Percentiles rank a stretch among this genome's conserved stretches.
These are phyloP conservation scores for Agrochola circellaris DNA, from an alignment of 2,888 invertebrate species.

Conservation along the genomic window DNA sequence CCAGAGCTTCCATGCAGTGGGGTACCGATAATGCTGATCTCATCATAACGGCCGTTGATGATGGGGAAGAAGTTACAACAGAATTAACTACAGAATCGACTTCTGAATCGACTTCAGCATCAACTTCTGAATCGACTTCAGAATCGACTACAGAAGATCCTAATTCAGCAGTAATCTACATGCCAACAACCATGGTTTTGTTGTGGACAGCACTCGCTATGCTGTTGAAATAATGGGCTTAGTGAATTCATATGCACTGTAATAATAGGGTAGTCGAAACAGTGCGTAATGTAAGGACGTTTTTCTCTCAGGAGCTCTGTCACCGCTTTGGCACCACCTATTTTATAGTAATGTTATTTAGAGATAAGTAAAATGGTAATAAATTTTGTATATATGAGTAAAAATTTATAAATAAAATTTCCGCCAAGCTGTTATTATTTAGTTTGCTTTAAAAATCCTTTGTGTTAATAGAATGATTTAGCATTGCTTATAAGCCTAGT, in stretches of 20 bases:
- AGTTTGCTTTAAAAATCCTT: slow-evolving; percentile 11
- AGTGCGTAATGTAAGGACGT: not conserved
- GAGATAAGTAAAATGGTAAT: slow-evolving; percentile 8
- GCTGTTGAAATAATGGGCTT: slow-evolving; percentile 70
- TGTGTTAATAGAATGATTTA: not conserved
- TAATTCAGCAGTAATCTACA: slow-evolving; percentile 68
- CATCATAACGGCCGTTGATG: slow-evolving; percentile 74
- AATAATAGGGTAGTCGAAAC: too few relatives aligned
- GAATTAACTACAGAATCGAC: not conserved
- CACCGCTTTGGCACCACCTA: not conserved
- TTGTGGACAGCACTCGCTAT: slow-evolving; percentile 73
- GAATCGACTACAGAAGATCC: slow-evolving; percentile 44
- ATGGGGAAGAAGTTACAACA: not conserved
- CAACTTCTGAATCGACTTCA: not conserved
- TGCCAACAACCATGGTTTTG: slow-evolving; percentile 77
- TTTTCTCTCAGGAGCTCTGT: not conserved
- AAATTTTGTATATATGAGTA: not conserved
- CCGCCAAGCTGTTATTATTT: slow-evolving; percentile 11
- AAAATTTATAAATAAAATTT: slow-evolving; percentile 23
- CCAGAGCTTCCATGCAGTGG: slow-evolving; percentile 81
- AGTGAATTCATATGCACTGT: not conserved
- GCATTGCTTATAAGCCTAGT: too few relatives aligned
- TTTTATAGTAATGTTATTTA: not conserved
- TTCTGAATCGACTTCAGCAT: not conserved
- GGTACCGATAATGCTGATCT: slow-evolving; percentile 76